Evolutionary conservation across 2,113 vertebrate genomes (phyloP).

Genomic region (Phodopus roborovskii): DNA sequence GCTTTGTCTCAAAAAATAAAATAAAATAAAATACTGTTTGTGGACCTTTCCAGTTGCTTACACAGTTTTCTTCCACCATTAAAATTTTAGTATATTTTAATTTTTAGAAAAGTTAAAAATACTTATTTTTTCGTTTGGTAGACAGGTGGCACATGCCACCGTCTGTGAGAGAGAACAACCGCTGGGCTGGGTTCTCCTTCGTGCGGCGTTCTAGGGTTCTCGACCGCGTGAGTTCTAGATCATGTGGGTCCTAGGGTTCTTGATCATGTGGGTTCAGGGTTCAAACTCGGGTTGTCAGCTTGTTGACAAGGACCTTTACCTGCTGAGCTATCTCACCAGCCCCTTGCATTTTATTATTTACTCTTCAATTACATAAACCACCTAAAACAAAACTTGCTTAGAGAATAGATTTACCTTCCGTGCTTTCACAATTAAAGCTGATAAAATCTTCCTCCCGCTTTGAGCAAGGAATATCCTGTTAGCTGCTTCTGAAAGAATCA

Average conservation of each 20-base stretch:
- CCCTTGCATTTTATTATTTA: not conserved
- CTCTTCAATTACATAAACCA: conserved; percentile 33
- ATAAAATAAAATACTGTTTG: not conserved
- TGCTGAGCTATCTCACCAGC: not conserved
- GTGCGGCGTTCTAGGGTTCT: no score
- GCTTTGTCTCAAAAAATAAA: not conserved
- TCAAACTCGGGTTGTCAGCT: not conserved
- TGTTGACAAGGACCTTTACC: not conserved
- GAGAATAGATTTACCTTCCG: conserved; percentile 90
- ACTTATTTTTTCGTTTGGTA: not conserved
- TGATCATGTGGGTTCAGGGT: not conserved
- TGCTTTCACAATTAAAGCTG: conserved; percentile 94
- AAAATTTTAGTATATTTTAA: conserved; percentile 55
- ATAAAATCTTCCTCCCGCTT: conserved; percentile 95
- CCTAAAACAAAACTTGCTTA: conserved; percentile 49
- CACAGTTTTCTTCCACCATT: not conserved
- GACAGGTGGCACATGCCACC: not conserved
- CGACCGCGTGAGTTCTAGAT: no score
- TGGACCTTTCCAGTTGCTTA: not conserved
- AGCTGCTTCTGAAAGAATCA: conserved; percentile 92
- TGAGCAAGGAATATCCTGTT: conserved; percentile 95
- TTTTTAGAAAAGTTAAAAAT: not conserved
- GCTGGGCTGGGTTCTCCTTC: no score
- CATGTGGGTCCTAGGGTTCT: no score
- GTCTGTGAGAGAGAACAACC: no score